Conservation (phyloP, 1,140 invertebrate species). For the Idris sp. region DNA sequence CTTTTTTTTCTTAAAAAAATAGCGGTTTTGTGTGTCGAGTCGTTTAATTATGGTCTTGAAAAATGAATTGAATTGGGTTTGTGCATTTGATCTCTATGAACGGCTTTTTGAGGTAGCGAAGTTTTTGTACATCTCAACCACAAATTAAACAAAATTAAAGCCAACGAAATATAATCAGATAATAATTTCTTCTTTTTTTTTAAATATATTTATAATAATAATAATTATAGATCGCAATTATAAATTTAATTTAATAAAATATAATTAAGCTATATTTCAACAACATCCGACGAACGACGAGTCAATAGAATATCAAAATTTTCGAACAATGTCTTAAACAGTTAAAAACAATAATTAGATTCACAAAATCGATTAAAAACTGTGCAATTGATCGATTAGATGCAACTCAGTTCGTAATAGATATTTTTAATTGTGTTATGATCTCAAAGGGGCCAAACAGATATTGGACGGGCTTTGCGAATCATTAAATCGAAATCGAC, state of each 20-base stretch:
- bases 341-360: constrained; percentile 23
- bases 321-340: constrained; percentile 28
- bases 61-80: constrained; percentile 17
- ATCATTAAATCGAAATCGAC: no score
- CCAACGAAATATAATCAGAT: no score
- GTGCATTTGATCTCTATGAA: constrained; percentile 28
- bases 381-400: constrained; percentile 18
- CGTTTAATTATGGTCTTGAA: not conserved
- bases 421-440: no score
- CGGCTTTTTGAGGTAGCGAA: constrained; percentile 28
- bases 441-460: no score
- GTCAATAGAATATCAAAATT: constrained; percentile 39
- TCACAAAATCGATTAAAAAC: constrained; percentile 26
- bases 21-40: constrained; percentile 1
- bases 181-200: not conserved
- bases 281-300: constrained; percentile 27
- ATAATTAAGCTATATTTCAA: constrained; percentile 23
- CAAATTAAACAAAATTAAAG: no score
- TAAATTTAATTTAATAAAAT: constrained; percentile 24
- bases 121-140: constrained; percentile 34
- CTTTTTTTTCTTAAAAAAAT: no score
- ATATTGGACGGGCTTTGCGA: no score
- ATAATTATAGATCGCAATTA: constrained; percentile 1
- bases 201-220: no score
- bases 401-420: constrained; percentile 1